phyloP scores from a whole-genome alignment of 2,113 vertebrate genomes.

The Myrmophylax atrothorax region DNA sequence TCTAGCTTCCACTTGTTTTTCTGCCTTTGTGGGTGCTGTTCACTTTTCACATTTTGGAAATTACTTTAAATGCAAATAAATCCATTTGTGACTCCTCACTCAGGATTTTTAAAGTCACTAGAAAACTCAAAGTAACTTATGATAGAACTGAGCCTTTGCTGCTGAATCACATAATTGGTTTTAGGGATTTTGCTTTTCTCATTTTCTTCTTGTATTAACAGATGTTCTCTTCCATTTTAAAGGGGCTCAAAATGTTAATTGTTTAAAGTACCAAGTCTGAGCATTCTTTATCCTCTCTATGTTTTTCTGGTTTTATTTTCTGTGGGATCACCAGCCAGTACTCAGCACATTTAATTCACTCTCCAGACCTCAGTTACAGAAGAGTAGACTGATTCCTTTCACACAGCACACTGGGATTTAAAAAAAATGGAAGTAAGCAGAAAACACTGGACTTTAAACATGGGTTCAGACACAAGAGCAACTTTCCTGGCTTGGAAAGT shows the following conservation, averaged over 20 bases:
- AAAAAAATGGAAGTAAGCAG: background rate
- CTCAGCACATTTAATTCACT: background rate
- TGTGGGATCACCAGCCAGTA: background rate
- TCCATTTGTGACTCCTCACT: background rate
- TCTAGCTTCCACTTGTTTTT: background rate
- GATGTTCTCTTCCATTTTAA: background rate
- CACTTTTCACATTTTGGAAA: slow-evolving; percentile 14
- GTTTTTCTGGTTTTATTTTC: slow-evolving; percentile 1
- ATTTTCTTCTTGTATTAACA: slow-evolving; percentile 36
- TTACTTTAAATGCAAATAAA: slow-evolving; percentile 9
- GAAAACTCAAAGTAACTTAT: background rate
- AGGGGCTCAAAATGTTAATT: slow-evolving; percentile 30
- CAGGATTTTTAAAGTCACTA: background rate
- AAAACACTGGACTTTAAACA: background rate
- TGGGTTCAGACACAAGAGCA: background rate
- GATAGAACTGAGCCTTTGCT: background rate
- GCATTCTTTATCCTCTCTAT: background rate
- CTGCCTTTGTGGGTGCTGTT: background rate
- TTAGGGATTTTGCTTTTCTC: background rate
- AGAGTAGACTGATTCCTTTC: background rate
- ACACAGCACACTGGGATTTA: background rate
- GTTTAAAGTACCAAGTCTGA: background rate
- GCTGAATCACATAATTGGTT: background rate
- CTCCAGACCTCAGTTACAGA: background rate
- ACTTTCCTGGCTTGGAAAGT: background rate